These are phyloP conservation scores for Cephonodes hylas DNA, from an alignment of 2,888 invertebrate species.

Conservation along the genomic window DNA sequence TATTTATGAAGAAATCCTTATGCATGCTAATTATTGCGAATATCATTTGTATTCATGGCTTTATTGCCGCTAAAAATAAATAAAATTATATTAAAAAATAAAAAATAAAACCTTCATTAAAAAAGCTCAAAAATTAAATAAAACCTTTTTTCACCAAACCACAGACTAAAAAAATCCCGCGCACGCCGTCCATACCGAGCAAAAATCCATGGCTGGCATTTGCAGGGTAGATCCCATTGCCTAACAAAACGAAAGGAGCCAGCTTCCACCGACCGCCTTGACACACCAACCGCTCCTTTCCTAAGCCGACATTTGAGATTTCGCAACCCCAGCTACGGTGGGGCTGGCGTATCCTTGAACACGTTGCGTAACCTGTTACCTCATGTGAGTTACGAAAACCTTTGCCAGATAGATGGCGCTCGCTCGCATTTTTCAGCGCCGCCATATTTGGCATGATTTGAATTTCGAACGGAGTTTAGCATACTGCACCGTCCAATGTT, in stretches of 20 bases:
- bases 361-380: slow-evolving; percentile 30
- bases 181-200: not conserved
- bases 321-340: slow-evolving; percentile 39
- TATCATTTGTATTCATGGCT: too few species aligned
- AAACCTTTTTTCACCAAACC: too few species aligned
- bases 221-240: slow-evolving; percentile 54
- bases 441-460: not conserved
- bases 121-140: too few species aligned
- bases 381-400: slow-evolving; percentile 18
- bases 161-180: not conserved
- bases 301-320: slow-evolving; percentile 67
- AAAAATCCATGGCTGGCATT: slow-evolving; percentile 44
- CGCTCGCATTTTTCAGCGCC: not conserved
- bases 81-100: too few species aligned
- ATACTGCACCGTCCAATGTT: too few species aligned
- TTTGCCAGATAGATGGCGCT: slow-evolving; percentile 12
- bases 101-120: too few species aligned
- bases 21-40: too few species aligned
- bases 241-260: slow-evolving; percentile 59
- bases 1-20: too few species aligned
- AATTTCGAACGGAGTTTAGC: too few species aligned
- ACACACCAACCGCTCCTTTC: slow-evolving; percentile 64
- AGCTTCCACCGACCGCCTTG: slow-evolving; percentile 43
- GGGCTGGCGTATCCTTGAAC: slow-evolving; percentile 36
- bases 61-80: too few species aligned